These are phyloP conservation scores for Syngnathoides biaculeatus DNA, from an alignment of 2,113 vertebrate genomes.

Conservation along the genomic window DNA sequence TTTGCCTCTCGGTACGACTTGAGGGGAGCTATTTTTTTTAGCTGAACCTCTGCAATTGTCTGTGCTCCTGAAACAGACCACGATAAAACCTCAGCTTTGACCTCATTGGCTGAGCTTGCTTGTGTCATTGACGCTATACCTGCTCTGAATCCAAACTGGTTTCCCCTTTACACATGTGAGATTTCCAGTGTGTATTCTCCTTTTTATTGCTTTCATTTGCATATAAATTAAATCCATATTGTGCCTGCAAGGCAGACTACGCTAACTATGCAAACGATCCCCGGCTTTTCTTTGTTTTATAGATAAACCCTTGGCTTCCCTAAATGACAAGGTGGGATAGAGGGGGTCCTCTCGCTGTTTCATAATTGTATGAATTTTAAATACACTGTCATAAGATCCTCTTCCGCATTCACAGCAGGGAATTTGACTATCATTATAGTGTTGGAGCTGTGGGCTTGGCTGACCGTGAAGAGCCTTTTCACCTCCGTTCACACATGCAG, in stretches of 20 bases:
- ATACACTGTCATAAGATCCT: constrained; percentile 65
- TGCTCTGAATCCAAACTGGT: constrained; percentile 40
- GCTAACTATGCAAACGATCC: constrained; percentile 83
- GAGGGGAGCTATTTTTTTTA: not conserved
- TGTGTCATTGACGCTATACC: constrained; percentile 22
- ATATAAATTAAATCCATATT: constrained; percentile 99
- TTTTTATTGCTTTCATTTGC: constrained; percentile 97
- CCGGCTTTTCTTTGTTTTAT: constrained; percentile 89
- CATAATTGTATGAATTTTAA: constrained; percentile 93
- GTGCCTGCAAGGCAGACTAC: constrained; percentile 91
- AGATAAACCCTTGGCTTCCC: constrained; percentile 78
- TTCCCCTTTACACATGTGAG: constrained; percentile 72
- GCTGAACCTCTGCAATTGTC: not conserved
- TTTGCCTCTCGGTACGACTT: not conserved
- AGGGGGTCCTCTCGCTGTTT: constrained; percentile 57
- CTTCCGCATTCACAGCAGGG: constrained; percentile 62
- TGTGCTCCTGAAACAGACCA: constrained; percentile 15
- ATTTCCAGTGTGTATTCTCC: constrained; percentile 88
- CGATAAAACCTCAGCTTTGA: constrained; percentile 51
- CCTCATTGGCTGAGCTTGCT: constrained; percentile 62
- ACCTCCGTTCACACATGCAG: constrained; percentile 58
- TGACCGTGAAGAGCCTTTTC: constrained; percentile 56
- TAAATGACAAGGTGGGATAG: constrained; percentile 61
- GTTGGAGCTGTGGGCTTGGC: constrained; percentile 52
- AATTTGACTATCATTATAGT: constrained; percentile 47